Conservation (phyloP, 2,797 vertebrate genomes). For the Graptemys geographica region DNA sequence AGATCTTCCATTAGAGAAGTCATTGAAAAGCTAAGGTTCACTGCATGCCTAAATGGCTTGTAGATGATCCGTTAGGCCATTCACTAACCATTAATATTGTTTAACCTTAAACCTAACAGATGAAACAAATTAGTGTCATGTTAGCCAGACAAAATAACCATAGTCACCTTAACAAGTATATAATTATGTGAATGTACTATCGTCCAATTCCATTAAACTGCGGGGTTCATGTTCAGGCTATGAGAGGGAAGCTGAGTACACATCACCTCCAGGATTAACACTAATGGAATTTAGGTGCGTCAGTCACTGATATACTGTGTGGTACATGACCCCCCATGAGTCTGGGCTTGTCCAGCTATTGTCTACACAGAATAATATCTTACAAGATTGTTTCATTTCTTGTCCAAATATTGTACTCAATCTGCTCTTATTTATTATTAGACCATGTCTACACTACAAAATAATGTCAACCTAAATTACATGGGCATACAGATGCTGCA, state of each 20-base stretch:
- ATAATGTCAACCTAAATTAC: neutral
- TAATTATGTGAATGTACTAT: slow-evolving; percentile 73
- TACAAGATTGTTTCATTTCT: slow-evolving; percentile 4
- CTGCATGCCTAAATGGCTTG: slow-evolving; percentile 81
- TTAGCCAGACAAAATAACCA: slow-evolving; percentile 74
- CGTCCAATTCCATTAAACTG: slow-evolving; percentile 60
- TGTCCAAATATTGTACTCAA: neutral
- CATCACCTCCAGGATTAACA: slow-evolving; percentile 44
- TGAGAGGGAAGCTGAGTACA: slow-evolving; percentile 19
- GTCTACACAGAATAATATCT: slow-evolving; percentile 4
- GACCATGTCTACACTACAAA: neutral
- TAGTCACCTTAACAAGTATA: slow-evolving; percentile 72
- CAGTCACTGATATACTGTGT: neutral
- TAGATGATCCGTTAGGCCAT: slow-evolving; percentile 84
- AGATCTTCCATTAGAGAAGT: slow-evolving; percentile 87
- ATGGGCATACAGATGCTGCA: no score
- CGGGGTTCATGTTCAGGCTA: slow-evolving; percentile 62
- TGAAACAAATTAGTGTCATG: slow-evolving; percentile 78
- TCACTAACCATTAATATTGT: slow-evolving; percentile 84
- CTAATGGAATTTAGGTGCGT: slow-evolving; percentile 27
- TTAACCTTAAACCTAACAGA: slow-evolving; percentile 80
- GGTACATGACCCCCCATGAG: neutral
- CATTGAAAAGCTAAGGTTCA: slow-evolving; percentile 84
- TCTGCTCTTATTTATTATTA: slow-evolving; percentile 60
- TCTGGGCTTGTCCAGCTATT: neutral